These are phyloP conservation scores for Orthonychiurus folsomi DNA, from an alignment of 2,888 invertebrate genomes.

Conservation along the genomic window DNA sequence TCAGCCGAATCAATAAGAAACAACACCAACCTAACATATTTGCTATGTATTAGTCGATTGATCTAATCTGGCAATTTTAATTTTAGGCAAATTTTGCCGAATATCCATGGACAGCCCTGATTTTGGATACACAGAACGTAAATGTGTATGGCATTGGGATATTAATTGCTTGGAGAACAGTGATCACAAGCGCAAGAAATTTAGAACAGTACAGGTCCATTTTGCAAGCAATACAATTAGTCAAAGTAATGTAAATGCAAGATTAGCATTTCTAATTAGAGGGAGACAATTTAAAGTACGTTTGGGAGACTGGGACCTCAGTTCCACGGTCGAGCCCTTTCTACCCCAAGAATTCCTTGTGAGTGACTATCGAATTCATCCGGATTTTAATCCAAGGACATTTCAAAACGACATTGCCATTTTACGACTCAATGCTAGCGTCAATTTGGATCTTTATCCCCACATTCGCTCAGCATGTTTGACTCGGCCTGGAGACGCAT, in stretches of 20 bases:
- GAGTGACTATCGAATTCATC: slow-evolving; percentile 30
- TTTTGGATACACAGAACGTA: slow-evolving; percentile 37
- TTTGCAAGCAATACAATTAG: too few relatives aligned
- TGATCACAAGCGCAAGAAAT: slow-evolving; percentile 36
- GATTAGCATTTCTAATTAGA: slow-evolving; percentile 15
- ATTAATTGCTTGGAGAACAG: slow-evolving; percentile 32
- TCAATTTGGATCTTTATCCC: slow-evolving; percentile 34
- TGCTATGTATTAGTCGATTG: slow-evolving; percentile 4
- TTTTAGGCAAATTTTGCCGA: slow-evolving; percentile 38
- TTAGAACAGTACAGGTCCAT: slow-evolving; percentile 28
- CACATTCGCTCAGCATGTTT: slow-evolving; percentile 36
- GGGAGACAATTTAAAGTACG: slow-evolving; percentile 32
- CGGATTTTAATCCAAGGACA: slow-evolving; percentile 33
- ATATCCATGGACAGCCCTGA: slow-evolving; percentile 38
- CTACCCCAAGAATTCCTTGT: slow-evolving; percentile 31
- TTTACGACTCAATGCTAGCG: slow-evolving; percentile 23
- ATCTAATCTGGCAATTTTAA: slow-evolving; percentile 3
- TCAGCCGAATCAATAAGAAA: background rate
- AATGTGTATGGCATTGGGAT: slow-evolving; percentile 38
- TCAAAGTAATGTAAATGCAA: slow-evolving; percentile 1
- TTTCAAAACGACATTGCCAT: slow-evolving; percentile 39
- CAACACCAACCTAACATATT: slow-evolving; percentile 4
- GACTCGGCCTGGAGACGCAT: slow-evolving; percentile 29
- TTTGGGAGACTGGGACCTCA: slow-evolving; percentile 39
- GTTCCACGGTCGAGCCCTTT: slow-evolving; percentile 35